These are phyloP conservation scores for Callitettix versicolor DNA, from an alignment of 1,140 invertebrate species.

Conservation along the genomic window DNA sequence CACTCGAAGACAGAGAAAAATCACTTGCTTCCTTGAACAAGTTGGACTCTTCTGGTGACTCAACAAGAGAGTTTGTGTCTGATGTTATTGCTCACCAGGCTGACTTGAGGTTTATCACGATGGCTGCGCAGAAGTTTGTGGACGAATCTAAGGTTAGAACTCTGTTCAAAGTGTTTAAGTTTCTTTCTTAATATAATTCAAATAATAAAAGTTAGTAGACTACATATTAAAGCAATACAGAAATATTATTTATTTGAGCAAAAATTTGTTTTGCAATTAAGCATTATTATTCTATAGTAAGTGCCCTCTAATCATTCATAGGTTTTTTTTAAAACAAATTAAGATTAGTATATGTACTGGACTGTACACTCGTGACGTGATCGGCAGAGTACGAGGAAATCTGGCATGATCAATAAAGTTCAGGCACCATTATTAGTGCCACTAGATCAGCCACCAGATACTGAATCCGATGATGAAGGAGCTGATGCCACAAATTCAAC, in stretches of 20 bases:
- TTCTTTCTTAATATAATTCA: not conserved
- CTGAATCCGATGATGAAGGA: no score
- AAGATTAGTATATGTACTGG: no score
- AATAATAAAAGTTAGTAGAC: not conserved
- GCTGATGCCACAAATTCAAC: no score
- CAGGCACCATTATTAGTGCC: no score
- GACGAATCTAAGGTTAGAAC: constrained; percentile 71
- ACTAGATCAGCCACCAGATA: no score
- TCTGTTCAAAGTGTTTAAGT: not conserved
- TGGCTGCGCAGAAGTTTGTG: constrained; percentile 89
- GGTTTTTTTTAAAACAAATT: no score
- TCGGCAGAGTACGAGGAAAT: no score
- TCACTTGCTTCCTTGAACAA: constrained; percentile 67
- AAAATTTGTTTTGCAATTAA: not conserved
- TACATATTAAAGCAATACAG: not conserved
- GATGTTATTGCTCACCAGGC: constrained; percentile 92
- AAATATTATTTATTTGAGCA: not conserved
- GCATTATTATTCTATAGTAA: not conserved
- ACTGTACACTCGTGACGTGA: no score
- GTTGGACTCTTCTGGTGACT: constrained; percentile 57
- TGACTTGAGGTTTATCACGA: constrained; percentile 85
- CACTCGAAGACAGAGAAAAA: constrained; percentile 77
- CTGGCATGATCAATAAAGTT: no score
- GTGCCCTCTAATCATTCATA: no score
- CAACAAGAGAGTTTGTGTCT: constrained; percentile 75